Base-by-base conservation (phyloP, 2,797 vertebrate species). In the Scolopax bukidnonensis region DNA sequence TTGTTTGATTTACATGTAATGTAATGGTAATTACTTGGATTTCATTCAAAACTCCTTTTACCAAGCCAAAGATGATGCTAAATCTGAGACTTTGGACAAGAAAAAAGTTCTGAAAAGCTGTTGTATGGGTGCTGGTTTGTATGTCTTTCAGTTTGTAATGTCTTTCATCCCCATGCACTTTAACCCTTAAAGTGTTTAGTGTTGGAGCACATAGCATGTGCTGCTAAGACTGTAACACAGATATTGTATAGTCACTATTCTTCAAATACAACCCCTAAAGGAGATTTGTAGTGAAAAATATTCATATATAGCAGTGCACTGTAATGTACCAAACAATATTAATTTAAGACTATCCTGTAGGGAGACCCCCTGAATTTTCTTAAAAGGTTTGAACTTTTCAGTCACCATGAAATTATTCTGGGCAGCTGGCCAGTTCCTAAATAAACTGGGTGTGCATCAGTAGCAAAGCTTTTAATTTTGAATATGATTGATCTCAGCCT, bases 401-500 rank as follows among this genome's bases (percentile, higher is more conserved):
- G 43, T 75, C 68, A 71, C 80, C 25, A 6, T 84, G 64, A 93
- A 92, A 87, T 92, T 90, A 53, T 50, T 91, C 60, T 71, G 57
- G 92, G 89, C 83, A 89, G 23, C 41, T 85, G 61, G 64, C 83
- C 85, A 89, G 50, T 69, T 95, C 85, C 65, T 89, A 73, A 92
- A 60, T 84, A 84, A 64, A 40, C 64, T 83, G 32, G 70, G 36
- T 91, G 69, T 84, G 59, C 64, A 84, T 76, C 63, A 70, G 48
- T 91, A 47, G 61, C n/a, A 89, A 84, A 91, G 51, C 69, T 89
- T 89, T 96, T 96, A 82, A 91, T 87, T 89, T 93, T 60, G 47
- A 79, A 84, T 50, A 43, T 87, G 19, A 87, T 85, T 94, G 67
- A 94, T 90, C 90, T 94, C 68, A 76, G n/a, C 40, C 75, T 81